Evolutionary conservation across 2,113 vertebrate genomes (phyloP).

Genomic region (Pholis gunnellus): DNA sequence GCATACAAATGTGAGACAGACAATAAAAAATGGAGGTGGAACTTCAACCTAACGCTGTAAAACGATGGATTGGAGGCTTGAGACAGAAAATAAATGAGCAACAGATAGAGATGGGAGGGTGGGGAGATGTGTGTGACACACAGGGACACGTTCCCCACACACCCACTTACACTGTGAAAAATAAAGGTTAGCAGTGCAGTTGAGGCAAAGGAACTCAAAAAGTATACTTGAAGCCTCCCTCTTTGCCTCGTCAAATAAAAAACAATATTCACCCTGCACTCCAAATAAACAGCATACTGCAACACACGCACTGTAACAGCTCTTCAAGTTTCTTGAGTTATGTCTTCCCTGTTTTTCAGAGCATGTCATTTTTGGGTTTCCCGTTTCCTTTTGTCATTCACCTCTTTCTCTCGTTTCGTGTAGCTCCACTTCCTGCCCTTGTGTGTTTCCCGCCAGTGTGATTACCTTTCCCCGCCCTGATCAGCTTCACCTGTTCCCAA

Average conservation of each 20-base stretch:
- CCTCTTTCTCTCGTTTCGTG: neutral
- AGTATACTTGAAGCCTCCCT: constrained; percentile 29
- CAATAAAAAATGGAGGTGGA: neutral
- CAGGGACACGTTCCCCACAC: constrained; percentile 6
- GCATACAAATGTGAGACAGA: neutral
- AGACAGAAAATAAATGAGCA: constrained; percentile 41
- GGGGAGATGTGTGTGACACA: constrained; percentile 23
- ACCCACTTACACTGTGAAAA: constrained; percentile 11
- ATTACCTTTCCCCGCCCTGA: neutral
- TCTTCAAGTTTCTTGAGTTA: neutral
- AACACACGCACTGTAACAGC: constrained; percentile 12
- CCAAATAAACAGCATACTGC: constrained; percentile 30
- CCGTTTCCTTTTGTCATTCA: neutral
- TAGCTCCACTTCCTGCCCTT: neutral
- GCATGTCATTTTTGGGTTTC: neutral
- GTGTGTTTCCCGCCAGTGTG: neutral
- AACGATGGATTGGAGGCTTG: constrained; percentile 23
- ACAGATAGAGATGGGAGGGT: constrained; percentile 12
- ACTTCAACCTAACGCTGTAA: constrained; percentile 9
- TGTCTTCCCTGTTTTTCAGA: neutral
- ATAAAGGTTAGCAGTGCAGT: constrained; percentile 33
- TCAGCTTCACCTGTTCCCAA: neutral
- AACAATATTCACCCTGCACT: constrained; percentile 19
- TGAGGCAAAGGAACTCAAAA: constrained; percentile 21
- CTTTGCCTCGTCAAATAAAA: constrained; percentile 32